Evolutionary conservation across 2,797 vertebrate species (phyloP), one percentile per base, ranked within the genome.

Genomic region (Rhinatrema bivittatum): DNA sequence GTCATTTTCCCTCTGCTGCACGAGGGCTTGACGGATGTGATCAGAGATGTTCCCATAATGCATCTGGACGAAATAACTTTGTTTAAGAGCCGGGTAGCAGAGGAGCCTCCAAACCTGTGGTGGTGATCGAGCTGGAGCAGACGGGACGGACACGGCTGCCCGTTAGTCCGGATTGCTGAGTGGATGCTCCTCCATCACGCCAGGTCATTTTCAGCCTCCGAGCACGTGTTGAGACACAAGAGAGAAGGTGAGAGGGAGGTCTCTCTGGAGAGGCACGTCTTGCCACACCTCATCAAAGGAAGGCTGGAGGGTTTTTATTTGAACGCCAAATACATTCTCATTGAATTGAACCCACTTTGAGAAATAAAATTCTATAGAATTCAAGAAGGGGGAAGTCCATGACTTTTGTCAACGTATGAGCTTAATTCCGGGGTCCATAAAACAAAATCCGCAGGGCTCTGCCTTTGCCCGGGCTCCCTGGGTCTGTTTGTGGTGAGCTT

Each of bases 71-170:
- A 93, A 62, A 89, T 94, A 39, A 98, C 94, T 29, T 68, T 98
- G 54, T 98, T 98, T 62, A 96, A 96, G 72, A 97, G 91, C 69
- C 86, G 91, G 23, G 92, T 98, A 66, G 94, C 94, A 0, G 91
- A 98, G 40, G 89, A 94, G 9, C 91, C 91, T 4, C 49, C 87
- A 3, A 79, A 81, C 59, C 42, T 87, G 53, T 87, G 85, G 85
- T 79, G 73, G 74, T 85, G 78, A 82, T 29, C 38, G 32, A 36
- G 13, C 8, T 26, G 12, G n/a, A 20, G 24, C 34, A 1, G 1
- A 36, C 9, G 29, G 53, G 44, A 58, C 46, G 11, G 10, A 28
- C 56, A 24, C 10, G 25, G 46, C 33, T 68, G 30, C 52, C 52
- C 9, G 8, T 26, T 34, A 56, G 47, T 53, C 29, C 42, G 45